Percentiles rank a stretch among this genome's conserved stretches.
Conservation (phyloP, 2,113 vertebrate genomes). For the Tautogolabrus adspersus region DNA sequence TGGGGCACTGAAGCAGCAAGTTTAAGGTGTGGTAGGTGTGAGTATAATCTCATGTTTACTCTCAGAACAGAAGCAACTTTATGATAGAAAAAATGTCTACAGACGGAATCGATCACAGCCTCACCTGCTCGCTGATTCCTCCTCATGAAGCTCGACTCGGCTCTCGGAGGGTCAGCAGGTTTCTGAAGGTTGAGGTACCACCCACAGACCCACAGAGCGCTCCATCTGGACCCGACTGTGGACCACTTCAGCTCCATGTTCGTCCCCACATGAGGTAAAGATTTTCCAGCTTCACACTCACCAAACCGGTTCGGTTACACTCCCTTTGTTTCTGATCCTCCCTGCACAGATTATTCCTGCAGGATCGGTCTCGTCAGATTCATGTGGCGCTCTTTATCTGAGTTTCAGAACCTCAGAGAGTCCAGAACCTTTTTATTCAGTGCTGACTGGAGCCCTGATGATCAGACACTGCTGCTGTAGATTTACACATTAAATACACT, state of each 20-base stretch:
- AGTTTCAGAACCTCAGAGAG: neutral
- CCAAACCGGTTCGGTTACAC: too few species aligned
- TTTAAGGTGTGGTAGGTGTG: too few species aligned
- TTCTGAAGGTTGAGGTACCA: neutral
- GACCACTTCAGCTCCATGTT: too few species aligned
- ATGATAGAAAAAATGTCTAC: too few species aligned
- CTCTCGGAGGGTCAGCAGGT: conserved; percentile 9
- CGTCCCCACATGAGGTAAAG: conserved; percentile 4
- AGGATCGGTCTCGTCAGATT: conserved; percentile 10
- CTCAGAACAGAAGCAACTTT: too few species aligned
- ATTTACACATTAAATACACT: conserved; percentile 9
- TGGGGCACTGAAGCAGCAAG: too few species aligned
- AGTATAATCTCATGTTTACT: too few species aligned
- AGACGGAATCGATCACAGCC: neutral
- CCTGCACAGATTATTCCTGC: neutral
- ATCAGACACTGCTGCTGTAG: neutral
- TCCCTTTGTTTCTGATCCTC: conserved; percentile 5
- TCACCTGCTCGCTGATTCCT: conserved; percentile 1
- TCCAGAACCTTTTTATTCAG: conserved; percentile 17
- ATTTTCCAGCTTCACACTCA: neutral
- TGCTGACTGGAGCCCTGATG: neutral
- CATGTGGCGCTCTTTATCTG: conserved; percentile 6
- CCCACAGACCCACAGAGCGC: neutral
- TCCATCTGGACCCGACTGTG: too few species aligned
- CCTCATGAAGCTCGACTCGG: neutral